Percentiles rank a stretch among this genome's conserved stretches.
These are phyloP conservation scores for Chlamydotis undulata DNA, from an alignment of 2,113 vertebrate species.

Conservation along the genomic window DNA sequence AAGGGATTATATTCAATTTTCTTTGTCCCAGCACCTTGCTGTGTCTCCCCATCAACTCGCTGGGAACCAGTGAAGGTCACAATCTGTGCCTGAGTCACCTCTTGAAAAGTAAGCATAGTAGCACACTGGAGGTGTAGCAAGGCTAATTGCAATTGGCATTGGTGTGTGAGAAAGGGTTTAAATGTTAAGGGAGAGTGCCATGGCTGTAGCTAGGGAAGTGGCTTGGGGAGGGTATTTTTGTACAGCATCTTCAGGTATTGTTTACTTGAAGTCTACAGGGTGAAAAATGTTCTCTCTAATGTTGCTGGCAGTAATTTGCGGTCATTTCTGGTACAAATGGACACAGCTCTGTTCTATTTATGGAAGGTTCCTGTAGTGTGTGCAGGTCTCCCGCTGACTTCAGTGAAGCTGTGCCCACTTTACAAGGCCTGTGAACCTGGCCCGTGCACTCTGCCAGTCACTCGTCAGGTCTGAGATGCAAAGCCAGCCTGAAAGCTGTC, in stretches of 20 bases:
- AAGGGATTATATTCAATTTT: not conserved
- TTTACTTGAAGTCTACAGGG: not conserved
- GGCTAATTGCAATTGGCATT: not conserved
- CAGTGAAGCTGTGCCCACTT: slow-evolving; percentile 24
- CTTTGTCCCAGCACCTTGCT: not conserved
- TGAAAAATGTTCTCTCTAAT: slow-evolving; percentile 17
- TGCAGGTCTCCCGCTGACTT: slow-evolving; percentile 13
- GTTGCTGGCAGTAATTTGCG: slow-evolving; percentile 7
- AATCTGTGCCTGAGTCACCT: not conserved
- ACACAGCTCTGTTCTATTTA: slow-evolving; percentile 18
- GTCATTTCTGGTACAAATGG: slow-evolving; percentile 44
- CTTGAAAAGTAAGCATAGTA: not conserved
- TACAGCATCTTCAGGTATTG: not conserved
- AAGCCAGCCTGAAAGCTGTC: slow-evolving; percentile 26
- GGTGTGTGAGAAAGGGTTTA: not conserved
- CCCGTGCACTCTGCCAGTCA: not conserved
- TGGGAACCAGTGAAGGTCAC: not conserved
- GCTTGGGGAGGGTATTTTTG: not conserved
- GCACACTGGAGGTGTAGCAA: not conserved
- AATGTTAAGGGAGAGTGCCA: not conserved
- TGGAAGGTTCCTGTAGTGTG: slow-evolving; percentile 9
- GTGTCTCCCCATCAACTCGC: not conserved
- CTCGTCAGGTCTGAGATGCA: not conserved
- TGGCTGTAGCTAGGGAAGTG: not conserved
- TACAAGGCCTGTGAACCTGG: not conserved